Percentiles rank a stretch among this genome's conserved stretches.
phyloP scores from a whole-genome alignment of 2,888 invertebrate species.

The Sepiola atlantica region DNA sequence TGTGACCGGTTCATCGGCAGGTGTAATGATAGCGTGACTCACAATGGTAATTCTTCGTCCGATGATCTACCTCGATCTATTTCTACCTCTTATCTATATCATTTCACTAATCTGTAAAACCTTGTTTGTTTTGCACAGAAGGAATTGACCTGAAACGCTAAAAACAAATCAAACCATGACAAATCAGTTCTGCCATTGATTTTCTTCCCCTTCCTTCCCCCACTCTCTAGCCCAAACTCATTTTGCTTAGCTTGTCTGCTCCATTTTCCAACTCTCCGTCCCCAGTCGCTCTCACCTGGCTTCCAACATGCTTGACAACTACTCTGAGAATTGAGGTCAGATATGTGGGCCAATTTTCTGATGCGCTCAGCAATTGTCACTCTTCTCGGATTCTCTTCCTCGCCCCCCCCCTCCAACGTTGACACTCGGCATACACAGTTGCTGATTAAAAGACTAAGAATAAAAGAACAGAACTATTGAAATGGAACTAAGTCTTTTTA shows the following conservation, averaged over 20 bases:
- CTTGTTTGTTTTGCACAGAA: neutral
- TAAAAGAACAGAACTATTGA: too few species aligned
- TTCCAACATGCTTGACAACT: neutral
- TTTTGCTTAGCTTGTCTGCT: neutral
- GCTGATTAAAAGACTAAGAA: neutral
- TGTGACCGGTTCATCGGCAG: too few species aligned
- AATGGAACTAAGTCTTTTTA: too few species aligned
- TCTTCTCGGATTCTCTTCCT: neutral
- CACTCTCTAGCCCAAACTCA: neutral
- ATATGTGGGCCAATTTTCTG: slow-evolving; percentile 4
- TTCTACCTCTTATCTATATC: too few species aligned
- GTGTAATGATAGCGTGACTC: too few species aligned
- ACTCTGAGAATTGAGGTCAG: neutral
- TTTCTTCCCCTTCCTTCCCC: neutral
- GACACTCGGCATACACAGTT: neutral
- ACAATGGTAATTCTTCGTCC: too few species aligned
- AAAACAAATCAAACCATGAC: neutral
- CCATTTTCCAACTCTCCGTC: neutral
- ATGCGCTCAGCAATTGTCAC: neutral
- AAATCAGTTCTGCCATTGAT: neutral
- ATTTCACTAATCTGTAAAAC: neutral
- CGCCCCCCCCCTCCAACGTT: neutral
- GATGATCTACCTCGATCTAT: too few species aligned
- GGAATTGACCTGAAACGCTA: neutral
- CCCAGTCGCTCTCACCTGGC: neutral